Evolutionary conservation across 1,140 invertebrate genomes (phyloP), one percentile per base, ranked within the genome.

Genomic region (Babylonia areolata): DNA sequence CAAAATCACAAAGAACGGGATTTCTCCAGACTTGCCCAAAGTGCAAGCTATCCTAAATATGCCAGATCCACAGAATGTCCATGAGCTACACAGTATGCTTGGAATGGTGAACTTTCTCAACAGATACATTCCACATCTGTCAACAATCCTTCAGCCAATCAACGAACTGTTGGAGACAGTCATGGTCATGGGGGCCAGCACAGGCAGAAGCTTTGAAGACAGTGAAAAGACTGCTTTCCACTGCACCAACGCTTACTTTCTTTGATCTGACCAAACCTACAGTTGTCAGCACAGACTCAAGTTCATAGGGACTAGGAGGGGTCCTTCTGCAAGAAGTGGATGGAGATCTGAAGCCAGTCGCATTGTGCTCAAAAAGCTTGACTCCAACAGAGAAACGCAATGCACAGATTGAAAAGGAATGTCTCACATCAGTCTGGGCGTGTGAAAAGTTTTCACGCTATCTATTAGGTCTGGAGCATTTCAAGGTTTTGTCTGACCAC

Each of bases 391-490:
- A 96, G 88, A 87, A 90, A 88, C 95, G 93, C 75, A 95, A 96
- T 77, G 90, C 93, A 20, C 94, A 95, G 86, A 94, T 95, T 37
- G 95, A 96, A 73, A 95, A 93, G 90, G 95, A 96, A 92, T 95
- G 93, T 12, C 89, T 95, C 33, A 94, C 94, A 11, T 92, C 95
- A 31, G 87, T 95, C 0, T 95, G 93, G 91, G 94, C 93, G 2
- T 93, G 96, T 31, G 92, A 93, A 81, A 94, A 95, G 89, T 96
- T 95, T 90, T 90, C 94, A n/a, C 87, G 95, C 73, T 96, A 95
- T 89, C 80, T 95, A 6, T 93, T 90, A 87, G 95, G 94, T 78
- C 90, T 90, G n/a, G 87, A 91, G 5, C 77, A 51, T 12, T 87
- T 91, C 35, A 85, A 71, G 54, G 71, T 94, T 6, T 9, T 73